Conservation (phyloP, 2,113 vertebrate genomes). For the Takifugu bimaculatus region DNA sequence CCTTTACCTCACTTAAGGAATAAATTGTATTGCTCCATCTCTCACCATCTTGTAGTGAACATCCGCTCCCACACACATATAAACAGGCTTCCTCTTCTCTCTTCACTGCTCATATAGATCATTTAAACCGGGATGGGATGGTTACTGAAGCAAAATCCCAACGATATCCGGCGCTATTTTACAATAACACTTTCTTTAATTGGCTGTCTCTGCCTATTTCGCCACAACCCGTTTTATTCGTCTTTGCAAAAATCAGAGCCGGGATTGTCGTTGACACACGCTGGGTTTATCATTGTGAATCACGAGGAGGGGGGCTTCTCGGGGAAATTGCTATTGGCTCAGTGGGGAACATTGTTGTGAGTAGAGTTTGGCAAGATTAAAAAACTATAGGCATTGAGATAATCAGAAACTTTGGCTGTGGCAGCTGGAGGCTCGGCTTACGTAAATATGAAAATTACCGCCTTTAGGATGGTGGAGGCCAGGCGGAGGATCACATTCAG, state of each 20-base stretch:
- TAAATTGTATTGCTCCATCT: constrained; percentile 75
- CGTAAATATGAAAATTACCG: constrained; percentile 24
- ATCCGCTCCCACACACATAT: constrained; percentile 62
- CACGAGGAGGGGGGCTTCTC: constrained; percentile 56
- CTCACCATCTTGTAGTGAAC: constrained; percentile 63
- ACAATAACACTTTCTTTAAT: constrained; percentile 76
- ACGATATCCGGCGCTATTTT: constrained; percentile 55
- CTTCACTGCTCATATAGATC: constrained; percentile 66
- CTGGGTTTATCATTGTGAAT: constrained; percentile 74
- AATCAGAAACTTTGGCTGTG: constrained; percentile 60
- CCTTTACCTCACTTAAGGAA: constrained; percentile 75
- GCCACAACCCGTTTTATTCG: constrained; percentile 53
- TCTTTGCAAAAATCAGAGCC: constrained; percentile 51
- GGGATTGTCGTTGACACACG: constrained; percentile 56
- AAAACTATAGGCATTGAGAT: constrained; percentile 40
- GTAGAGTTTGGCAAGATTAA: constrained; percentile 50
- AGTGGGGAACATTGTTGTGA: constrained; percentile 58
- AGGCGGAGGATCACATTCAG: constrained; percentile 11
- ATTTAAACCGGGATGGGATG: constrained; percentile 66
- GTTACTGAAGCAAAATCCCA: constrained; percentile 66
- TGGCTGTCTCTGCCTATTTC: constrained; percentile 51
- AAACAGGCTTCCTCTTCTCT: constrained; percentile 59
- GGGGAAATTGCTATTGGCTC: constrained; percentile 68
- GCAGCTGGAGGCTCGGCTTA: constrained; percentile 24
- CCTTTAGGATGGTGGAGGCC: constrained; percentile 9